Base-by-base conservation (phyloP, 2,888 invertebrate genomes). In the Leucophenga montana region DNA sequence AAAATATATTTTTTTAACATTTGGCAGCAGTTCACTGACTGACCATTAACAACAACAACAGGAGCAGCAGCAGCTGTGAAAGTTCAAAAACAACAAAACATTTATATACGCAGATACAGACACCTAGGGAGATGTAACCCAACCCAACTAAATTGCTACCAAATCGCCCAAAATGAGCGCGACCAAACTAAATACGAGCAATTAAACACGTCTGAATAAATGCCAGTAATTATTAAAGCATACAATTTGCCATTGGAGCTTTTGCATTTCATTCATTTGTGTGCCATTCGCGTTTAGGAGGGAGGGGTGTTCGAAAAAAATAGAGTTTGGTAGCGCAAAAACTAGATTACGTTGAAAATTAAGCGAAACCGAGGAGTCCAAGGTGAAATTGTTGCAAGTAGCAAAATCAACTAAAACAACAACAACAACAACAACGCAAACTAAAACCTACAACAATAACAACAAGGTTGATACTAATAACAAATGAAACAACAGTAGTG, bases 271-370 rank as follows among this genome's bases (percentile, higher is more conserved):
- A 39, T 11, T 5, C 39, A 39, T 39, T 39, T 39, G 39, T 39
- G 53, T 31, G 46, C 18, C 4, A n/a, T 33, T 44, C 44, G 14
- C 39, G 69, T 53, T 62, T 65, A 31, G 68, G 44, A 67, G 59
- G 22, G 62, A 53, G 33, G 33, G n/a, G n/a, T n/a, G n/a, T n/a
- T n/a, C n/a, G n/a, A 62, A 61, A 50, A 59, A 59, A 50, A 59
- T 66, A 81, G 79, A 71, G 70, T 83, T 80, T 82, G 82, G 82
- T 39, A 27, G 39, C 27, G 56, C 22, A 27, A n/a, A 59, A 33
- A 46, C 18, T 46, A n/a, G 62, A 62, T 62, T 62, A 62, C 18
- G 27, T 13, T 13, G 8, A 62, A 62, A 46, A 64, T 64, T 57
- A 64, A 48, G 62, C 48, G 46, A 46, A 27, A 64, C 22, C 62